Conservation (phyloP, 1,140 invertebrate species). For the Ditylenchus dipsaci region DNA sequence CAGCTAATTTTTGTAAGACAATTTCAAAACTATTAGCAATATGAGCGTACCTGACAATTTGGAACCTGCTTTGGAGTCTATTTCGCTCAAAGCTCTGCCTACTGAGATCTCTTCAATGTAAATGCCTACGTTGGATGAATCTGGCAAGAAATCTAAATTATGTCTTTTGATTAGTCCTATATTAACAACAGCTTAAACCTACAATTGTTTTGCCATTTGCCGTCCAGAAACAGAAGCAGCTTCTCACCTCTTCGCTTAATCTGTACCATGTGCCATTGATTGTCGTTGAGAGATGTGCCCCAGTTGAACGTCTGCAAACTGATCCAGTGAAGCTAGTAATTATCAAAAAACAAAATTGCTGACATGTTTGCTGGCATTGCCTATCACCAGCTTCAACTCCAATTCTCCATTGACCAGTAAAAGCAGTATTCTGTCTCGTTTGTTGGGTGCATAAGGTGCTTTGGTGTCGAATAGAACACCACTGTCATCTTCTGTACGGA, state of each 20-base stretch:
- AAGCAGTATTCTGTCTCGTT: constrained; percentile 10
- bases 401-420: constrained; percentile 11
- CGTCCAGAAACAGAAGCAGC: constrained; percentile 78
- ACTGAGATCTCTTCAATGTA: constrained; percentile 2
- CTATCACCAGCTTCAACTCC: not conserved
- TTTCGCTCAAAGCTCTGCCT: not conserved
- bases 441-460: constrained; percentile 8
- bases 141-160: not conserved
- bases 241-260: constrained; percentile 77
- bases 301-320: constrained; percentile 58
- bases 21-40: not conserved
- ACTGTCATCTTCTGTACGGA: constrained; percentile 74
- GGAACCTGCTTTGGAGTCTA: not conserved
- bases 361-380: constrained; percentile 35
- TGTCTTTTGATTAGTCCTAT: too few species aligned
- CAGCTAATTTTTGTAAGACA: not conserved
- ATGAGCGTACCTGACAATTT: constrained; percentile 1
- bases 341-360: not conserved
- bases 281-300: constrained; percentile 77
- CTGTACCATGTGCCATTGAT: constrained; percentile 84
- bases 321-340: not conserved
- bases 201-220: constrained; percentile 57
- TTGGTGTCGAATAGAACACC: constrained; percentile 60
- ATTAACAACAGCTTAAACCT: not conserved
- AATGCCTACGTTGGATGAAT: not conserved